Evolutionary conservation across 2,888 invertebrate genomes (phyloP).

Genomic region (Drosophila monieri): DNA sequence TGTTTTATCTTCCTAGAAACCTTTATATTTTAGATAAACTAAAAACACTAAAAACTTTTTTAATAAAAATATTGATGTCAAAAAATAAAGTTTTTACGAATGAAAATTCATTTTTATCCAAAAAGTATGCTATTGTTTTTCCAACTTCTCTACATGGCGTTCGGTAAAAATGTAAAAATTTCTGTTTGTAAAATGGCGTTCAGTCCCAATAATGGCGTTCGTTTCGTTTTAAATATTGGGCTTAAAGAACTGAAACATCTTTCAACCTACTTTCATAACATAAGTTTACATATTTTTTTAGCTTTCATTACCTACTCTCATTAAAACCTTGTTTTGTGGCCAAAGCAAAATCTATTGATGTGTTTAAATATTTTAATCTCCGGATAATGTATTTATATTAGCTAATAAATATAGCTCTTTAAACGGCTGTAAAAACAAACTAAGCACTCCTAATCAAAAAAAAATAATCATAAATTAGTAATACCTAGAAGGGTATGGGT

Average conservation of each 20-base stretch:
- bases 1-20: no score
- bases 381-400: neutral
- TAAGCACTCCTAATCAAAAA: neutral
- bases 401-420: neutral
- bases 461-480: neutral
- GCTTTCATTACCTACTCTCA: no score
- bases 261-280: no score
- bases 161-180: no score
- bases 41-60: neutral
- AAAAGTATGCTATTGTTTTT: neutral
- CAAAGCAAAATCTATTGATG: neutral
- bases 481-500: neutral
- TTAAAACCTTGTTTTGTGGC: neutral
- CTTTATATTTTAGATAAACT: no score
- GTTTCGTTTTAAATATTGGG: neutral
- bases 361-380: neutral
- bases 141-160: neutral
- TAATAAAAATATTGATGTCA: no score
- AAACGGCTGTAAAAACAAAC: neutral
- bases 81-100: no score
- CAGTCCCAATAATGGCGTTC: neutral
- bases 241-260: neutral
- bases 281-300: no score
- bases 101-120: neutral
- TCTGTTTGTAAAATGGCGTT: neutral